Evolutionary conservation across 2,113 vertebrate species (phyloP).

Genomic region (Hippolais icterina): DNA sequence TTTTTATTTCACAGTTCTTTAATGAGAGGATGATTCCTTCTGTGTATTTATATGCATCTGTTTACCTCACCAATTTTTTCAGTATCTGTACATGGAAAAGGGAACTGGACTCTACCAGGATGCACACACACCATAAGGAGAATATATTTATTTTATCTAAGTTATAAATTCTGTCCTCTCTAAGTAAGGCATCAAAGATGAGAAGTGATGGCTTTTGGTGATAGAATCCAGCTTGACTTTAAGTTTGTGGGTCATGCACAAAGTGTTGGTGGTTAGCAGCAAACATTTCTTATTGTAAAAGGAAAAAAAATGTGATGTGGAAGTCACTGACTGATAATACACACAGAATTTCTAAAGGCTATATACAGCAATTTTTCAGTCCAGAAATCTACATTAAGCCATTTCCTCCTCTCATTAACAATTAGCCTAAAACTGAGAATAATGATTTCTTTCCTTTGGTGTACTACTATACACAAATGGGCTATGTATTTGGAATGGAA

Average conservation of each 20-base stretch:
- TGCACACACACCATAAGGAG: background rate
- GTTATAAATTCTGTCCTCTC: background rate
- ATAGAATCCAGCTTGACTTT: background rate
- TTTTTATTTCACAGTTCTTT: background rate
- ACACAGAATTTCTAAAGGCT: background rate
- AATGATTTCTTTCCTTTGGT: background rate
- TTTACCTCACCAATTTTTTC: background rate
- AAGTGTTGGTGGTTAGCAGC: background rate
- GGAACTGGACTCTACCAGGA: background rate
- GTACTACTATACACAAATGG: background rate
- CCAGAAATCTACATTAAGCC: background rate
- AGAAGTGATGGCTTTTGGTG: background rate
- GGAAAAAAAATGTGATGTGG: background rate
- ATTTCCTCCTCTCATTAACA: background rate
- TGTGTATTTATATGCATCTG: background rate
- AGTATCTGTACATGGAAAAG: background rate
- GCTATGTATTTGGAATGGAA: background rate
- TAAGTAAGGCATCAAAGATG: background rate
- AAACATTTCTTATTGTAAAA: background rate
- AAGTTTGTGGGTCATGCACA: background rate
- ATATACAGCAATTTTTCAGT: background rate
- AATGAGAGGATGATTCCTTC: background rate
- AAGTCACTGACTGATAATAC: background rate
- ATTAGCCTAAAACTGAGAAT: background rate
- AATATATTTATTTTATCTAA: slow-evolving; percentile 4